Conservation (phyloP, 2,888 invertebrate species). For the Lasioglossum marginatum region DNA sequence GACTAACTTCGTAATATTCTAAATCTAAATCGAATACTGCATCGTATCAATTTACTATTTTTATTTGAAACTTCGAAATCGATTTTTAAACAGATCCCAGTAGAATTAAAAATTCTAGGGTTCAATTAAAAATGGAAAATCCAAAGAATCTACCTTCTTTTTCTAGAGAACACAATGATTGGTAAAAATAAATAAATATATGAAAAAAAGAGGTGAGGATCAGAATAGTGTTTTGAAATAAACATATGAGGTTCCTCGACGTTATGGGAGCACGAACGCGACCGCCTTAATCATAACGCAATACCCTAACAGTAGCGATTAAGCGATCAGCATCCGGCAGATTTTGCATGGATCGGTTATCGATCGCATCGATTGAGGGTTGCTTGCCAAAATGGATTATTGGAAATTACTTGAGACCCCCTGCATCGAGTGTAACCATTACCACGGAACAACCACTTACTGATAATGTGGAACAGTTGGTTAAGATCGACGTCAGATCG, state of each 20-base stretch:
- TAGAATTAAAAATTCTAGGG: no score
- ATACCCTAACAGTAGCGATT: slow-evolving; percentile 3
- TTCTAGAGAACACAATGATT: not conserved
- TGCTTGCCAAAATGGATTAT: slow-evolving; percentile 56
- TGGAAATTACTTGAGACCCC: slow-evolving; percentile 53
- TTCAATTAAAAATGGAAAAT: not conserved
- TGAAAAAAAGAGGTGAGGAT: not conserved
- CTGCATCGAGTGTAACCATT: slow-evolving; percentile 23
- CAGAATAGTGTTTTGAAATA: not conserved
- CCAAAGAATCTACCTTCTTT: not conserved
- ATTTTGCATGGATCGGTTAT: slow-evolving; percentile 41
- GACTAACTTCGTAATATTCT: not conserved
- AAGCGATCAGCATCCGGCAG: slow-evolving; percentile 28
- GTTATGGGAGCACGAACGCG: not conserved
- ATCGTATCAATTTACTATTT: not conserved
- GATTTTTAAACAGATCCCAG: not conserved
- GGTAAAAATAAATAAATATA: not conserved
- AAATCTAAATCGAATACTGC: no score
- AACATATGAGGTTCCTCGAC: not conserved
- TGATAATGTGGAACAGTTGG: slow-evolving; percentile 20
- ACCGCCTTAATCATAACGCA: not conserved
- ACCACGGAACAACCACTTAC: slow-evolving; percentile 32
- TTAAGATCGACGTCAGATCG: slow-evolving; percentile 8
- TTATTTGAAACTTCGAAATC: not conserved
- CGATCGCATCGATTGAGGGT: slow-evolving; percentile 29